Evolutionary conservation across 2,797 vertebrate species (phyloP).

Genomic region (Gymnoscopelus microlampas): DNA sequence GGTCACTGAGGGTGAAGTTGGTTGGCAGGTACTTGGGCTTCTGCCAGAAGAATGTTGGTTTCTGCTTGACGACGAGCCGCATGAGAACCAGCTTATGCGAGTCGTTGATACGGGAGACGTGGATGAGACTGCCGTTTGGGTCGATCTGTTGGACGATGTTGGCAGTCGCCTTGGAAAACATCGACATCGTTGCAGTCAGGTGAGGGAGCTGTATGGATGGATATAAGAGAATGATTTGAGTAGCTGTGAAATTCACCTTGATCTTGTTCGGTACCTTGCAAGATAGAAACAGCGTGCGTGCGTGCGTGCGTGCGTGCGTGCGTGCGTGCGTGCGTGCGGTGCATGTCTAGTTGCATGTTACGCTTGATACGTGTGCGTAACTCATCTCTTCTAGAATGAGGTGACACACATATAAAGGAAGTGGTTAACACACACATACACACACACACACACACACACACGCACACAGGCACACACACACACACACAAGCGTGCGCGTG

Average conservation of each 20-base stretch:
- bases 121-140: constrained; percentile 84
- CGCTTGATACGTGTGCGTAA: too few relatives aligned
- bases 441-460: too few relatives aligned
- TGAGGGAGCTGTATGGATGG: background rate
- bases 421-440: too few relatives aligned
- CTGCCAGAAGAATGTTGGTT: constrained; percentile 87
- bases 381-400: too few relatives aligned
- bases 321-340: too few relatives aligned
- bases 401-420: too few relatives aligned
- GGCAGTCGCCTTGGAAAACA: constrained; percentile 88
- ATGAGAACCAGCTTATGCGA: constrained; percentile 86
- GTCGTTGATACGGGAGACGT: constrained; percentile 85
- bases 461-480: background rate
- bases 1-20: constrained; percentile 84
- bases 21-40: constrained; percentile 90
- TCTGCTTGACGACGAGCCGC: constrained; percentile 87
- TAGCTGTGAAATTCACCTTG: constrained; percentile 13
- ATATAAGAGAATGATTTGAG: constrained; percentile 19
- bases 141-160: constrained; percentile 90
- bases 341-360: too few relatives aligned
- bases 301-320: too few relatives aligned
- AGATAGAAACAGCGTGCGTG: background rate
- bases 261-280: background rate
- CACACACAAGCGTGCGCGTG: too few relatives aligned
- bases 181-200: constrained; percentile 77